Evolutionary conservation across 1,140 invertebrate genomes (phyloP), one percentile per base, ranked within the genome.

Genomic region (Hesperophylax magnus): DNA sequence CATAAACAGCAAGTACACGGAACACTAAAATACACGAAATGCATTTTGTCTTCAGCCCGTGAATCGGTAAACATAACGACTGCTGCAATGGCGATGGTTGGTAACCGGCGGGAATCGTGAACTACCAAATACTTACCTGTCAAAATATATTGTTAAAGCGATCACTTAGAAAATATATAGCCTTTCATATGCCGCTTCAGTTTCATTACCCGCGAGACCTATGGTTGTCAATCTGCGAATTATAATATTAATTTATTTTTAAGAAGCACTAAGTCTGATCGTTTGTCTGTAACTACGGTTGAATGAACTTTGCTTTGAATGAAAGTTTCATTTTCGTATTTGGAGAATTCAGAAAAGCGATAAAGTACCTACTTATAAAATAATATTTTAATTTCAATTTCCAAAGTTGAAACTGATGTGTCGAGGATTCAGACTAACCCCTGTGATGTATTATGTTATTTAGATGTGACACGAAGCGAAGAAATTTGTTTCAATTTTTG

Each of bases 141-240:
- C 72, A 76, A 76, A 76, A 60, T 76, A 60, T 60, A 76, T 76
- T 76, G 72, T 76, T 76, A 58, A 34, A 60, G 72, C 31, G 22
- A 76, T 76, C 72, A 60, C 72, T 76, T 76, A 60, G 72, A 52
- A 76, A 76, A 76, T 76, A 39, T 76, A 76, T 76, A 17, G 56
- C 72, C 72, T 76, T 76, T 76, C 72, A 76, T 76, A 39, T 56
- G 56, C 54, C 54, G 53, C 72, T 60, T 60, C n/a, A 58, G 72
- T 76, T 76, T 76, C 72, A 58, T 60, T 20, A 31, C 72, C 27
- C 47, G 14, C n/a, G 17, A 53, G 39, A 9, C 63, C 17, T 3
- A 31, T 31, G 69, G 22, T 27, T 72, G 18, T 72, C 69, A 8
- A 72, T 72, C 69, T 72, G n/a, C 27, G 8, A 2, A 20, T 18